Percentiles rank a stretch among this genome's conserved stretches.
Conservation (phyloP, 2,797 vertebrate genomes). For the Rhynchonycteris naso region DNA sequence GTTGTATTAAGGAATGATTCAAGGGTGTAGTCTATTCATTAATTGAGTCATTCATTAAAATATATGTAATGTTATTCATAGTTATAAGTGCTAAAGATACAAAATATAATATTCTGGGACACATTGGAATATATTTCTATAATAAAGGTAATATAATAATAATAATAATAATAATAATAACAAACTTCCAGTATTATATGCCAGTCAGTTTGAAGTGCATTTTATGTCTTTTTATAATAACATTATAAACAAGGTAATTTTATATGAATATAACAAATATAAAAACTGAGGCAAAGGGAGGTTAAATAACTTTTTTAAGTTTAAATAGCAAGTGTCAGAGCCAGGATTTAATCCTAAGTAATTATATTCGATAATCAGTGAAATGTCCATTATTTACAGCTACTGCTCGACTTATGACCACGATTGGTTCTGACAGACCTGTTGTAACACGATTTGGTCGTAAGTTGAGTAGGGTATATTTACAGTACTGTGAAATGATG, state of each 20-base stretch:
- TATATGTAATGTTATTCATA: neutral
- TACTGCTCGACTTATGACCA: too few species aligned
- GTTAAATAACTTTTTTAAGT: neutral
- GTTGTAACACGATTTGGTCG: too few species aligned
- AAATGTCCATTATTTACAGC: too few species aligned
- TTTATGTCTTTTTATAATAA: neutral
- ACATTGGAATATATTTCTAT: neutral
- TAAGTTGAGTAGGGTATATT: too few species aligned
- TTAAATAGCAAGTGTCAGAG: neutral
- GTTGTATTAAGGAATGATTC: neutral
- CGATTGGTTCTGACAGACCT: too few species aligned
- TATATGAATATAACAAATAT: neutral
- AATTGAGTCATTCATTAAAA: neutral
- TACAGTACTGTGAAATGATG: too few species aligned
- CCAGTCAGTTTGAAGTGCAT: neutral
- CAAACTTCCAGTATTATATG: neutral
- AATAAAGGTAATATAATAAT: neutral
- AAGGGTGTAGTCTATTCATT: neutral
- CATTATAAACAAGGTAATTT: neutral
- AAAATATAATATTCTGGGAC: neutral
- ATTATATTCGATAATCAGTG: neutral
- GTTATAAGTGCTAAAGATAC: slow-evolving; percentile 10
- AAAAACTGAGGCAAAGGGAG: neutral
- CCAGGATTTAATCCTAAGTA: neutral
- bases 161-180: neutral